These are phyloP conservation scores for Orchesella cincta DNA, from an alignment of 1,140 invertebrate genomes.

Conservation along the genomic window DNA sequence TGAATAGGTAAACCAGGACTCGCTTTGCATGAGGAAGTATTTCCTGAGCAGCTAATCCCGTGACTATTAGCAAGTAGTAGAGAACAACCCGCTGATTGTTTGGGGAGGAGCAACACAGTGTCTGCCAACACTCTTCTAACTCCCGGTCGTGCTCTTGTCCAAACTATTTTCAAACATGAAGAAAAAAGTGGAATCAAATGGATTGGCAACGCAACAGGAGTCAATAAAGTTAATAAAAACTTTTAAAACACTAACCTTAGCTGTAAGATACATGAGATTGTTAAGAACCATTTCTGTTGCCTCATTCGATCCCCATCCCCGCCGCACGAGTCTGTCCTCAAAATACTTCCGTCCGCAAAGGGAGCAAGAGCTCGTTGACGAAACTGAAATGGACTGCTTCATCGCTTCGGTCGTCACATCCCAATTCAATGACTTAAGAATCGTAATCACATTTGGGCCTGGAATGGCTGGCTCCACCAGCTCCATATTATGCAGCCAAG, in stretches of 20 bases:
- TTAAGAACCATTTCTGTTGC: conserved; percentile 99
- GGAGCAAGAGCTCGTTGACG: conserved; percentile 45
- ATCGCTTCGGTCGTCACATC: conserved; percentile 31
- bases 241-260: conserved; percentile 68
- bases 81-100: conserved; percentile 97
- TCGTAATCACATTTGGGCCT: conserved; percentile 60
- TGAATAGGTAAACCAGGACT: conserved; percentile 86
- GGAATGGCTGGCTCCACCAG: conserved; percentile 94
- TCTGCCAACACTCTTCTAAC: conserved; percentile 93
- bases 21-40: conserved; percentile 88
- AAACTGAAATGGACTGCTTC: conserved; percentile 25
- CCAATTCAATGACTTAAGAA: conserved; percentile 28
- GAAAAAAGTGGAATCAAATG: conserved; percentile 50
- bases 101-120: conserved; percentile 90
- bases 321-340: conserved; percentile 65
- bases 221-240: conserved; percentile 1
- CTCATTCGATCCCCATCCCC: conserved; percentile 95
- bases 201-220: background rate
- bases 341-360: conserved; percentile 53
- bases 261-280: conserved; percentile 97
- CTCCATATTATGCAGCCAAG: conserved; percentile 99
- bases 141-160: conserved; percentile 93
- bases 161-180: no score
- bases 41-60: conserved; percentile 90
- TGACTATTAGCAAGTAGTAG: conserved; percentile 94